Evolutionary conservation across 2,888 invertebrate genomes (phyloP), one percentile per base, ranked within the genome.

Genomic region (Nemurella pictetii): DNA sequence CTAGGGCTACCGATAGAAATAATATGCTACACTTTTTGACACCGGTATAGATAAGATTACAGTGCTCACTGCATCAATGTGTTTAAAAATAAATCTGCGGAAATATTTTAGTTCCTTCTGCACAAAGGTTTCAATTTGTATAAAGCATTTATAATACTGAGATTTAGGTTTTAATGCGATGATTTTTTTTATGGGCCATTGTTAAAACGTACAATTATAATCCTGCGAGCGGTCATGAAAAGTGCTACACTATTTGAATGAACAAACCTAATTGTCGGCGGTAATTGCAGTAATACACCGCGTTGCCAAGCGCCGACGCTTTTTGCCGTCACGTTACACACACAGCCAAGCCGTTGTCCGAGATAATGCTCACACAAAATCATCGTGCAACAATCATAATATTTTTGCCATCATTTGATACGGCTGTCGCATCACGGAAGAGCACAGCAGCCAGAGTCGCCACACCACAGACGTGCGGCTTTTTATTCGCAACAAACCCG

Each of bases 321-420:
- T 55, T 55, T 55, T 55, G 55, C 55, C 20, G 55, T 55, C 55
- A 55, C 55, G 55, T 55, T 55, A 55, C 55, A 55, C 15, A 12
- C 15, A 55, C 55, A 55, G 55, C 55, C 15, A 55, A 20, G 20
- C 20, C 55, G 55, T 55, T 20, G 55, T 15, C 15, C n/a, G n/a
- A n/a, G n/a, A 55, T 55, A 20, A 20, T 55, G 55, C 20, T 12
- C 55, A 20, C 20, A 20, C 20, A 55, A 55, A 55, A 55, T 55
- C n/a, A n/a, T n/a, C 55, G 55, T 55, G 1, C 12, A 55, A 20
- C 55, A 55, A 55, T 55, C 55, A 55, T 55, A 55, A 55, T 55
- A 55, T 75, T 75, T 36, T 75, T 75, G 75, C 25, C 26, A 75
- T 75, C 75, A 75, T 75, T 75, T 28, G 75, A 75, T 75, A 75